Conservation (phyloP, 2,797 vertebrate genomes). For the Vipera ursinii region DNA sequence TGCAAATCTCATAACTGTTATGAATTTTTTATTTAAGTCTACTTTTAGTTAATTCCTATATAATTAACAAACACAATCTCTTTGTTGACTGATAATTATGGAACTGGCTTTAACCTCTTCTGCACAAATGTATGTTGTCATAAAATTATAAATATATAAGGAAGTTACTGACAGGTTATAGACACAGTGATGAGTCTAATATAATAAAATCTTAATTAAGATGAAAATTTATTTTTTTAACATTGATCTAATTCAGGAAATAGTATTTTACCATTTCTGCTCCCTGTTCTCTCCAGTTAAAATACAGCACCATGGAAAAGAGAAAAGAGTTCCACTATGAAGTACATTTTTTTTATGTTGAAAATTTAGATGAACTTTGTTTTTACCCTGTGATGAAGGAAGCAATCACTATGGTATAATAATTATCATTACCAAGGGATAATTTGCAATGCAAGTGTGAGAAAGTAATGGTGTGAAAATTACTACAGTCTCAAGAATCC, state of each 20-base stretch:
- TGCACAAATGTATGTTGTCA: slow-evolving; percentile 45
- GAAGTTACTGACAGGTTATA: slow-evolving; percentile 41
- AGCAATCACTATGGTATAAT: slow-evolving; percentile 49
- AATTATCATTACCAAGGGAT: slow-evolving; percentile 46
- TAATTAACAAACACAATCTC: slow-evolving; percentile 58
- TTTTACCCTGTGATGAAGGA: slow-evolving; percentile 50
- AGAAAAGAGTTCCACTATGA: not conserved
- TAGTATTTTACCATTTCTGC: not conserved
- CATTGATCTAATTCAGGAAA: not conserved
- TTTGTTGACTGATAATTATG: slow-evolving; percentile 59
- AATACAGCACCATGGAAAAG: not conserved
- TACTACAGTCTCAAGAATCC: slow-evolving; percentile 34
- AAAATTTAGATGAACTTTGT: slow-evolving; percentile 40
- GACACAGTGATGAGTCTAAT: slow-evolving; percentile 43
- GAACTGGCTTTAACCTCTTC: slow-evolving; percentile 55
- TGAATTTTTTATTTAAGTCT: slow-evolving; percentile 59
- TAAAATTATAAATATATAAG: slow-evolving; percentile 51
- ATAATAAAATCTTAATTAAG: slow-evolving; percentile 47
- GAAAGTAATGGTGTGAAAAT: slow-evolving; percentile 53
- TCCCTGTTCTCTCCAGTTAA: not conserved
- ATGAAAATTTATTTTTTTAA: slow-evolving; percentile 37
- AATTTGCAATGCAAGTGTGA: slow-evolving; percentile 54
- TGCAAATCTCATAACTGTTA: slow-evolving; percentile 48
- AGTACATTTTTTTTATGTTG: slow-evolving; percentile 38
- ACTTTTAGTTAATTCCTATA: slow-evolving; percentile 64